phyloP scores from a whole-genome alignment of 2,888 invertebrate species.

The Plemyria rubiginata region DNA sequence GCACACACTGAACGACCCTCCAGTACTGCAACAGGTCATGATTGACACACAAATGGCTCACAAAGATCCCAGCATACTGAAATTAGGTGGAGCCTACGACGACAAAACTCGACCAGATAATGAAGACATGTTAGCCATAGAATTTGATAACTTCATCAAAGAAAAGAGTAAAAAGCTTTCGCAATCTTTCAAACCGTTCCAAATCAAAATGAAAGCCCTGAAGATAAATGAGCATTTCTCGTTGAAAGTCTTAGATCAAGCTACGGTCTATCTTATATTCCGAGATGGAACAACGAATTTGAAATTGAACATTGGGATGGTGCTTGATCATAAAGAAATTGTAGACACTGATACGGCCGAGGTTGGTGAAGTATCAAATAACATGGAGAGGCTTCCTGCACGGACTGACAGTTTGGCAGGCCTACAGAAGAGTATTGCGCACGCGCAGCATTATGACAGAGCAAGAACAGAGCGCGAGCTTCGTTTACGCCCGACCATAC shows the following conservation, averaged over 20 bases:
- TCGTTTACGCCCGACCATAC: conserved; percentile 51
- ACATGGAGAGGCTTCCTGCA: conserved; percentile 58
- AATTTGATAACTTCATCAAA: conserved; percentile 75
- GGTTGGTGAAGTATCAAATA: conserved; percentile 61
- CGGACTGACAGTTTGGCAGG: conserved; percentile 69
- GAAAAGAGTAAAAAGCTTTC: conserved; percentile 72
- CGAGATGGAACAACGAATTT: conserved; percentile 71
- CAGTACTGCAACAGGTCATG: conserved; percentile 77
- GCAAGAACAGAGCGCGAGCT: conserved; percentile 58
- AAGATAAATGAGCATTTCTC: conserved; percentile 79
- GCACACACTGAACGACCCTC: conserved; percentile 78
- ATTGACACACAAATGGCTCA: conserved; percentile 72
- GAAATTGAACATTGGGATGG: conserved; percentile 78
- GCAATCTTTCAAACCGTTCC: conserved; percentile 73
- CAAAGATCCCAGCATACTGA: conserved; percentile 69
- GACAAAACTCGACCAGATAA: conserved; percentile 55
- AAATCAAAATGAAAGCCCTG: conserved; percentile 77
- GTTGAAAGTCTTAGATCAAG: conserved; percentile 72
- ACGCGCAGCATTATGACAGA: conserved; percentile 63
- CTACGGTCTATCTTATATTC: conserved; percentile 69
- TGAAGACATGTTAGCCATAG: conserved; percentile 77
- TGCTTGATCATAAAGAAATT: conserved; percentile 79
- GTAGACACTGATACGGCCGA: conserved; percentile 73
- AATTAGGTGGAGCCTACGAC: conserved; percentile 54
- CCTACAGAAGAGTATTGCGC: conserved; percentile 63